Evolutionary conservation across 2,888 invertebrate species (phyloP), one percentile per base, ranked within the genome.

Genomic region (Sinodicranocentrus sp.): DNA sequence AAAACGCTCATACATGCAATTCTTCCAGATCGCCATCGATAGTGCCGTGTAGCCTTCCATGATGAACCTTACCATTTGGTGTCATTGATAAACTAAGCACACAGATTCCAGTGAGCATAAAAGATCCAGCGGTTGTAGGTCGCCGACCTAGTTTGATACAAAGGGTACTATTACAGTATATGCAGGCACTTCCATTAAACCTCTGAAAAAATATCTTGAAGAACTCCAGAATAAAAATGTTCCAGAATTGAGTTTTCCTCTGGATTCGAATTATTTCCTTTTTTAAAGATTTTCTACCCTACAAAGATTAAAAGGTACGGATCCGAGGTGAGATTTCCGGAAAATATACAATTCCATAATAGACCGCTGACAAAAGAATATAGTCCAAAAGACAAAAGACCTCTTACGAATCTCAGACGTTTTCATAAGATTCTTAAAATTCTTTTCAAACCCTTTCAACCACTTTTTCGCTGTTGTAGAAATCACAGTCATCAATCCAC

Each of bases 131-230:
- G n/a, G 84, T 84, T 23, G 86, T 88, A 0, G 88, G 87, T 72
- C 86, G 63, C 54, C 88, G 48, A 13, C 88, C 88, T 43, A 85
- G 77, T 57, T 85, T 88, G 86, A 82, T 0, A 87, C 86, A 65
- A 88, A 85, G 13, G 87, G 87, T 6, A 86, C 84, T 2, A 88
- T 76, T 1, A 86, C 8, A 1, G 84, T 79, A 43, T 88, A 88
- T 3, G 88, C 88, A 17, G 88, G 88, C 13, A 88, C 85, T 85
- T 88, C 88, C 82, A 85, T 86, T 13, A 88, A 59, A 21, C 88
- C 88, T 6, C 88, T 88, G 59, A 13, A 52, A 44, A 44, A 44
- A 44, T n/a, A n/a, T 44, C 15, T 44, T 44, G 44, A 8, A 44
- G 2, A 44, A 44, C 2, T 3, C 15, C 2, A 19, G 1, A n/a